A percentile compares a stretch with the other conserved stretches of the same genome.
Conservation (phyloP, 2,888 invertebrate species). For the Ernsta delagoae region DNA sequence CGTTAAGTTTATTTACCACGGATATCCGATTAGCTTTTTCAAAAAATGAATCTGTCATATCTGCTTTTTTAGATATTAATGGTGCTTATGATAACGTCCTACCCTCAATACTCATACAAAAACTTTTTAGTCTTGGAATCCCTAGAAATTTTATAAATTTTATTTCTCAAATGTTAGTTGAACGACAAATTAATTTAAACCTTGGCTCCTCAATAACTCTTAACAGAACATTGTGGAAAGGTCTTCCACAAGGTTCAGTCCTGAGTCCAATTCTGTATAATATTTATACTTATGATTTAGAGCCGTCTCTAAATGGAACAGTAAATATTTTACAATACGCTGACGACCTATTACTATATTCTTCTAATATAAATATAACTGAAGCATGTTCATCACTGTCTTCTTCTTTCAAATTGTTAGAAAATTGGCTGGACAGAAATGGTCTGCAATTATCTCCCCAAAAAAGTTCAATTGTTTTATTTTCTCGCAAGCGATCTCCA, state of each 20-base stretch:
- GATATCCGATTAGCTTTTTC: not conserved
- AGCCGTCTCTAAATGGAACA: not conserved
- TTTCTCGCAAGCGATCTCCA: not conserved
- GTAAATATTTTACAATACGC: conserved; percentile 7
- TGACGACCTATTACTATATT: not conserved
- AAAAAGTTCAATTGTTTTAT: not conserved
- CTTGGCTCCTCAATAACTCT: not conserved
- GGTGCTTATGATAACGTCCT: not conserved
- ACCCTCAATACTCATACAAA: not conserved
- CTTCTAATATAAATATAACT: not conserved
- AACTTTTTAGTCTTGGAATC: not conserved
- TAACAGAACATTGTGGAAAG: conserved; percentile 3
- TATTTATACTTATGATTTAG: conserved; percentile 3
- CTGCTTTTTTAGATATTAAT: not conserved
- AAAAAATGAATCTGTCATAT: not conserved
- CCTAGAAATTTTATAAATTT: not conserved
- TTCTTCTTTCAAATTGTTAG: not conserved
- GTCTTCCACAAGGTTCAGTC: conserved; percentile 8
- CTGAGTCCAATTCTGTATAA: conserved; percentile 1
- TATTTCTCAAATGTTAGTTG: not conserved
- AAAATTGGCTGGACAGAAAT: not conserved
- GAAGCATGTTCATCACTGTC: not conserved
- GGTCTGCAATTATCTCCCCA: not conserved
- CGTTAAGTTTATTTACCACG: not conserved
- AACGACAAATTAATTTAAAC: not conserved